Evolutionary conservation across 2,113 vertebrate species (phyloP).

Genomic region (Cichladusa arquata): DNA sequence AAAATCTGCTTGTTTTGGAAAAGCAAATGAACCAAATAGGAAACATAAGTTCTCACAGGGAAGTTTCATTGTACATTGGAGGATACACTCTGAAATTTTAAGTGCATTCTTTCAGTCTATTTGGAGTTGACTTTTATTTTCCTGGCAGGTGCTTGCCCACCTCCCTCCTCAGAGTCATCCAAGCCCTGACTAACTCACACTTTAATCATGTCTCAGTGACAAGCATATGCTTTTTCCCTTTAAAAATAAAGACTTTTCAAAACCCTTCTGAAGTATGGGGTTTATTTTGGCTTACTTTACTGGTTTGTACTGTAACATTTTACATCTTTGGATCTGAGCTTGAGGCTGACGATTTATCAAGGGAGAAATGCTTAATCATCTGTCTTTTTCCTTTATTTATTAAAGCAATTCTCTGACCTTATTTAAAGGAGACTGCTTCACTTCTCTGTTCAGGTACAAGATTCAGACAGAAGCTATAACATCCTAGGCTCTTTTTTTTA

Average conservation of each 20-base stretch:
- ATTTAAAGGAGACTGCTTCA: background rate
- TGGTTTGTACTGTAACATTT: constrained; percentile 31
- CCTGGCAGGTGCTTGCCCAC: constrained; percentile 65
- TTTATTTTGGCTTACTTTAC: constrained; percentile 11
- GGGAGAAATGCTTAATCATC: constrained; percentile 21
- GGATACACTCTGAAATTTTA: constrained; percentile 45
- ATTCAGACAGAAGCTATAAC: background rate
- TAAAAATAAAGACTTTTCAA: background rate
- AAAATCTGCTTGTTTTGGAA: constrained; percentile 69
- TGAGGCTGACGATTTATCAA: constrained; percentile 15
- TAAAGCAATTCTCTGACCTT: constrained; percentile 3
- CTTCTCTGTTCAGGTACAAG: background rate
- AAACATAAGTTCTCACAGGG: constrained; percentile 63
- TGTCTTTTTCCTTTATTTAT: constrained; percentile 23
- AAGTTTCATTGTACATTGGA: constrained; percentile 38
- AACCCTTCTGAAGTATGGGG: constrained; percentile 6
- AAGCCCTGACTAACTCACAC: constrained; percentile 64
- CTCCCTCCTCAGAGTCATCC: constrained; percentile 45
- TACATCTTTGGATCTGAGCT: constrained; percentile 37
- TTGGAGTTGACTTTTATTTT: constrained; percentile 69
- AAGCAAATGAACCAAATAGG: constrained; percentile 69
- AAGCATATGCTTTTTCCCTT: constrained; percentile 33
- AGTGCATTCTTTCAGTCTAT: constrained; percentile 57
- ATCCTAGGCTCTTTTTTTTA: background rate
- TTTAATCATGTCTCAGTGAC: constrained; percentile 48